A percentile compares a stretch with the other conserved stretches of the same genome.
These are phyloP conservation scores for Geococcyx californianus DNA, from an alignment of 2,113 vertebrate species.

Conservation along the genomic window DNA sequence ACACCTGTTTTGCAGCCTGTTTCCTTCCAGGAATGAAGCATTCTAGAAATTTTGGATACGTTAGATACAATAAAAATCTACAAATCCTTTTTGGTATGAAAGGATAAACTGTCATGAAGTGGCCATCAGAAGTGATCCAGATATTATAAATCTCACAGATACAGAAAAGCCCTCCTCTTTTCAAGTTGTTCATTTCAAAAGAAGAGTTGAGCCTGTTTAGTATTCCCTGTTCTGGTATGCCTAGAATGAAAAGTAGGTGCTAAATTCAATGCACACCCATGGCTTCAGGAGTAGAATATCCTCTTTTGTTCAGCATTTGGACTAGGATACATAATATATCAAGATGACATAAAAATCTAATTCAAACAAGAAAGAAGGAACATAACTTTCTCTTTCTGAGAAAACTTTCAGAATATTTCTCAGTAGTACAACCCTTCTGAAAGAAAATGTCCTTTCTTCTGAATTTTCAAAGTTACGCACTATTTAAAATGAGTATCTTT, in stretches of 20 bases:
- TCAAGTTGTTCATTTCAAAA: not conserved
- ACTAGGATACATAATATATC: not conserved
- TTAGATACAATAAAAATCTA: not conserved
- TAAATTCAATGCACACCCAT: not conserved
- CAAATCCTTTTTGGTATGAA: not conserved
- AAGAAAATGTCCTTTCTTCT: conserved; percentile 18
- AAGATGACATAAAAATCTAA: not conserved
- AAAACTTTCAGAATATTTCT: not conserved
- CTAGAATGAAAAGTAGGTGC: not conserved
- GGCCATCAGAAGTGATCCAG: not conserved
- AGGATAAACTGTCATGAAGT: not conserved
- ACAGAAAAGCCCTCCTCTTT: not conserved
- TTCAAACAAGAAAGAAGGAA: not conserved
- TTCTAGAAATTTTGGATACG: not conserved
- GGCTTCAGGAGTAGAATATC: not conserved
- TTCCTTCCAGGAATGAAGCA: not conserved
- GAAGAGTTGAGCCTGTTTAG: not conserved
- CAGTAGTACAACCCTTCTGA: not conserved
- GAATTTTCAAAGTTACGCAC: not conserved
- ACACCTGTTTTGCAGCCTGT: not conserved
- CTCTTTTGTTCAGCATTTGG: conserved; percentile 25
- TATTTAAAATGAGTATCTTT: not conserved
- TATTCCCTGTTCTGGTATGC: not conserved
- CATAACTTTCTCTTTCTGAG: not conserved
- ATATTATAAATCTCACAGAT: not conserved